phyloP scores from a whole-genome alignment of 2,797 vertebrate genomes.

The Bradypodion ventrale region DNA sequence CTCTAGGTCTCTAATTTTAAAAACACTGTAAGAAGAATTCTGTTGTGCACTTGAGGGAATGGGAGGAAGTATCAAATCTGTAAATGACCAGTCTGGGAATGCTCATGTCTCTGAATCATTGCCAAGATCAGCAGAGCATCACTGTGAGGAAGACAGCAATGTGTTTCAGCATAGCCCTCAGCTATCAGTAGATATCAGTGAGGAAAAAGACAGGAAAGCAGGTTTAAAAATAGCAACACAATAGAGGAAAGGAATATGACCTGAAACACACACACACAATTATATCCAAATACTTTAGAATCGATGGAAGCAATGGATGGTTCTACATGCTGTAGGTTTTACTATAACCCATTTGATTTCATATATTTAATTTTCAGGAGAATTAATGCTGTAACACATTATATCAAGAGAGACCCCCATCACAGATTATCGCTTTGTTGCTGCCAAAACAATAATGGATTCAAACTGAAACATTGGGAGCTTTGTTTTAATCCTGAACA shows the following conservation, averaged over 20 bases:
- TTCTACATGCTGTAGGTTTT: constrained; percentile 34
- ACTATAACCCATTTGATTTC: constrained; percentile 33
- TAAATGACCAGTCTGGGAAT: constrained; percentile 67
- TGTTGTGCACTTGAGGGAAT: constrained; percentile 52
- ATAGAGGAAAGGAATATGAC: constrained; percentile 34
- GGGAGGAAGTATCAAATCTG: constrained; percentile 54
- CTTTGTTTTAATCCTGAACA: constrained; percentile 51
- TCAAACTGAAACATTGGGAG: constrained; percentile 18
- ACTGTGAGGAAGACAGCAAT: constrained; percentile 61
- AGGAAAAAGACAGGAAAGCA: constrained; percentile 59
- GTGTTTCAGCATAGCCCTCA: constrained; percentile 67
- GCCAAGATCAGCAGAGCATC: constrained; percentile 65
- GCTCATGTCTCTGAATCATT: constrained; percentile 71
- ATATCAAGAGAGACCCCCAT: constrained; percentile 28
- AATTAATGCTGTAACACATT: neutral
- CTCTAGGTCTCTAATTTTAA: constrained; percentile 39
- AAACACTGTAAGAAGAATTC: constrained; percentile 61
- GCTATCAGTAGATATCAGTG: constrained; percentile 66
- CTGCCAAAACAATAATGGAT: constrained; percentile 15
- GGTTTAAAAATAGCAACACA: constrained; percentile 68
- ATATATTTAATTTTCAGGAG: constrained; percentile 17
- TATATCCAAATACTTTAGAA: constrained; percentile 32
- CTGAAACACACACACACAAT: constrained; percentile 36
- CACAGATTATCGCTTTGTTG: constrained; percentile 18
- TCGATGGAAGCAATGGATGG: constrained; percentile 42